phyloP scores from a whole-genome alignment of 2,888 invertebrate genomes.

The Diplolepis rosae region DNA sequence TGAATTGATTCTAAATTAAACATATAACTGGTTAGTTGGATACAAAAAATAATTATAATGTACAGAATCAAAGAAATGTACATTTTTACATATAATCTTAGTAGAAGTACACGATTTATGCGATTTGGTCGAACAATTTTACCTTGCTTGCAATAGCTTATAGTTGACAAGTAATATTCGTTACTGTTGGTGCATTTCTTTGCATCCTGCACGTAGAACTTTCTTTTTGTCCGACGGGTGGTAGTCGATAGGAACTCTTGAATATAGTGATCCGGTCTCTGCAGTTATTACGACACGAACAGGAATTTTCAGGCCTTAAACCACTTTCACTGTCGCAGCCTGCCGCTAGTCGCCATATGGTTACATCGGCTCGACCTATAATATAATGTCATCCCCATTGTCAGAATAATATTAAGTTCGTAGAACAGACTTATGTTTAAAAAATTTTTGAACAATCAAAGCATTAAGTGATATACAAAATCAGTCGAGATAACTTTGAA shows the following conservation, averaged over 20 bases:
- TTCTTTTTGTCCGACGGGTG: conserved; percentile 4
- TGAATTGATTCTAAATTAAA: no score
- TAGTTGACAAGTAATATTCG: neutral
- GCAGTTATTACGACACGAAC: conserved; percentile 55
- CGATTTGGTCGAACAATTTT: neutral
- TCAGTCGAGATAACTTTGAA: no score
- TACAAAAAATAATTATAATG: no score
- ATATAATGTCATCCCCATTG: conserved; percentile 56
- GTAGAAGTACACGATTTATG: neutral
- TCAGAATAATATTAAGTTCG: no score
- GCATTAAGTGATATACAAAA: no score
- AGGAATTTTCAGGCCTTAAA: conserved; percentile 57
- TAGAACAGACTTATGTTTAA: neutral
- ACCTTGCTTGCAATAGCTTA: neutral
- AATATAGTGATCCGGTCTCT: conserved; percentile 28
- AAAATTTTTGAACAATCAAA: no score
- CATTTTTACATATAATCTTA: neutral
- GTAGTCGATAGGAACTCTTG: neutral
- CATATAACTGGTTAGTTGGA: no score
- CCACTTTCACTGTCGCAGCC: conserved; percentile 63
- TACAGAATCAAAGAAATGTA: neutral
- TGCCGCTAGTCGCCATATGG: conserved; percentile 59
- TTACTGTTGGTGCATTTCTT: neutral
- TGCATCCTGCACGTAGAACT: neutral
- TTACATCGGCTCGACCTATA: conserved; percentile 55